Evolutionary conservation across 1,140 invertebrate genomes (phyloP).

Genomic region (Drosophila kanapiae): DNA sequence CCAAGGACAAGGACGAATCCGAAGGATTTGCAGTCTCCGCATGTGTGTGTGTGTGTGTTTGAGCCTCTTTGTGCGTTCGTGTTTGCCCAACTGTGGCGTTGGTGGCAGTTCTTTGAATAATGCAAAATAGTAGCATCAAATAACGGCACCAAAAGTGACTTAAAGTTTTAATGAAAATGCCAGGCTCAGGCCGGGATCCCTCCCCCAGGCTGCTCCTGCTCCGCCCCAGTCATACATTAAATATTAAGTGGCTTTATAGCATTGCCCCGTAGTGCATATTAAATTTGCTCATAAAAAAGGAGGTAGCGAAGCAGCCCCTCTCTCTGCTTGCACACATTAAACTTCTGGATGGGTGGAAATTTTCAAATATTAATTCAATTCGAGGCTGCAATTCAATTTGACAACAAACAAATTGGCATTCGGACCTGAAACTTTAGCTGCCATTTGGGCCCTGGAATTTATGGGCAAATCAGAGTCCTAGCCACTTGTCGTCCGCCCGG

Average conservation of each 20-base stretch:
- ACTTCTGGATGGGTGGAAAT: constrained; percentile 21
- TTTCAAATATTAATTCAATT: constrained; percentile 59
- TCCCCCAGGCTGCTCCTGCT: background rate
- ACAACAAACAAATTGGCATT: constrained; percentile 38
- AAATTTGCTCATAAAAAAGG: constrained; percentile 50
- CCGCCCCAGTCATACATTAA: constrained; percentile 56
- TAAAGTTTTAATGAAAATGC: constrained; percentile 82
- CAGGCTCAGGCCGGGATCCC: constrained; percentile 42
- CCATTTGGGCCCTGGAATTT: constrained; percentile 24
- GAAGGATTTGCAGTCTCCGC: constrained; percentile 41
- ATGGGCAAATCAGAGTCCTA: constrained; percentile 37
- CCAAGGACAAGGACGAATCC: constrained; percentile 45
- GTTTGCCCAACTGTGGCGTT: constrained; percentile 62
- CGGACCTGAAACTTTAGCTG: constrained; percentile 32
- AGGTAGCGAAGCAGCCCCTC: background rate
- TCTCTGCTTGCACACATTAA: constrained; percentile 21
- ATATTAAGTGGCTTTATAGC: constrained; percentile 71
- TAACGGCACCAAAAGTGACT: constrained; percentile 76
- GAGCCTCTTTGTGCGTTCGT: constrained; percentile 22
- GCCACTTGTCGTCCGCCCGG: constrained; percentile 11
- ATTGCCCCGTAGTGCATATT: constrained; percentile 66
- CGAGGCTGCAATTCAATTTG: constrained; percentile 56
- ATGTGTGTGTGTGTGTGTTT: constrained; percentile 16
- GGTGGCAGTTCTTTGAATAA: constrained; percentile 70
- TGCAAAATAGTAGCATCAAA: constrained; percentile 77